phyloP scores from a whole-genome alignment of 2,113 vertebrate genomes.

The Lophura nycthemera region DNA sequence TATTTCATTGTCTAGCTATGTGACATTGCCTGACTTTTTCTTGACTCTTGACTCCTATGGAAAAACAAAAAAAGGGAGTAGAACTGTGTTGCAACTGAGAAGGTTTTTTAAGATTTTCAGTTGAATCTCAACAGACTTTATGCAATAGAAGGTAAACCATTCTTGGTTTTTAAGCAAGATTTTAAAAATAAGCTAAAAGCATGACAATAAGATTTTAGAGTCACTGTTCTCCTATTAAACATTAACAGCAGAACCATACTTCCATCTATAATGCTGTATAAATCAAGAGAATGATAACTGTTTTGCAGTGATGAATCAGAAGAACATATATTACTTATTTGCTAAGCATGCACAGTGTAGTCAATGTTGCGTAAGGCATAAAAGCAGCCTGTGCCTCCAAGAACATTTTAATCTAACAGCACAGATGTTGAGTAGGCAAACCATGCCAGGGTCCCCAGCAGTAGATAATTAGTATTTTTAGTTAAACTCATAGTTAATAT shows the following conservation, averaged over 20 bases:
- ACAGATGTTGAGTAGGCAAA: conserved; percentile 28
- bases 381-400: background rate
- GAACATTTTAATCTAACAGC: conserved; percentile 1
- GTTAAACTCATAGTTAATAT: conserved; percentile 1
- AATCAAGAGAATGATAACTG: background rate
- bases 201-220: background rate
- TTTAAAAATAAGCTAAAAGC: background rate
- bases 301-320: background rate
- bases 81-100: background rate
- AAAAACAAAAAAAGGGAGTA: background rate
- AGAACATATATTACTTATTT: background rate
- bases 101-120: background rate
- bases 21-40: background rate
- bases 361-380: background rate
- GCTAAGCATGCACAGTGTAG: background rate
- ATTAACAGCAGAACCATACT: background rate
- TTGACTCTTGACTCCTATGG: background rate
- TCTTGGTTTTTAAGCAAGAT: background rate
- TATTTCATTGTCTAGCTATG: background rate
- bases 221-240: background rate
- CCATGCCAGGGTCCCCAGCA: background rate
- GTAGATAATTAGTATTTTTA: conserved; percentile 7
- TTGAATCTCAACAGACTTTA: background rate
- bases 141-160: background rate
- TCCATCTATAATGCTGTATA: background rate